Percentiles rank a stretch among this genome's conserved stretches.
Conservation (phyloP, 2,113 vertebrate species). For the Ellobius talpinus region DNA sequence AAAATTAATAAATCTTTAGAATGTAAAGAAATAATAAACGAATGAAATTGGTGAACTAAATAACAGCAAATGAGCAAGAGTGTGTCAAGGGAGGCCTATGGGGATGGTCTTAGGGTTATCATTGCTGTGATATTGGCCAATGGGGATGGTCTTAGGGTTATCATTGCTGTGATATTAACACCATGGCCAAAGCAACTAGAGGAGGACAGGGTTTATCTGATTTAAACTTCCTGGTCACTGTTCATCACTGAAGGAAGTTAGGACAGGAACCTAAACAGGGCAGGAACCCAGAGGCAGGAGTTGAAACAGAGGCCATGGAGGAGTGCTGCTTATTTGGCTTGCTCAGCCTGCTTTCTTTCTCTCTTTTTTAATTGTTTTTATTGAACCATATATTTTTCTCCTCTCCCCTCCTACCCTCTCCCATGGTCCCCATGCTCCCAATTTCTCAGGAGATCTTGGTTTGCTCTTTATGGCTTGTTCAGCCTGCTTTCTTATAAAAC, state of each 20-base stretch:
- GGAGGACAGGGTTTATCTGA: not conserved
- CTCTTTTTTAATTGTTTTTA: too few species aligned
- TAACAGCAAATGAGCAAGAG: not conserved
- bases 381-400: too few species aligned
- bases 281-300: too few species aligned
- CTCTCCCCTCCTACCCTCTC: too few species aligned
- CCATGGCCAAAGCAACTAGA: not conserved
- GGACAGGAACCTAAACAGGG: too few species aligned
- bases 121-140: not conserved
- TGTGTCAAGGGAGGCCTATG: not conserved
- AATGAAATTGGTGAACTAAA: not conserved
- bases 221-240: too few species aligned
- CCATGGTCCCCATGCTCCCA: too few species aligned
- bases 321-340: not conserved
- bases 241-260: too few species aligned
- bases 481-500: not conserved
- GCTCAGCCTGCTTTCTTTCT: not conserved
- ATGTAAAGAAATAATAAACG: not conserved
- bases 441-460: too few species aligned
- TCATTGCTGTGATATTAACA: not conserved
- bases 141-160: not conserved
- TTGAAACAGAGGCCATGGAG: not conserved
- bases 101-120: not conserved
- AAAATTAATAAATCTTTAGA: not conserved
- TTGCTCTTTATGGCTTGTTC: not conserved